Base-by-base conservation (phyloP, 2,888 invertebrate genomes). In the Pilophorus perplexus region DNA sequence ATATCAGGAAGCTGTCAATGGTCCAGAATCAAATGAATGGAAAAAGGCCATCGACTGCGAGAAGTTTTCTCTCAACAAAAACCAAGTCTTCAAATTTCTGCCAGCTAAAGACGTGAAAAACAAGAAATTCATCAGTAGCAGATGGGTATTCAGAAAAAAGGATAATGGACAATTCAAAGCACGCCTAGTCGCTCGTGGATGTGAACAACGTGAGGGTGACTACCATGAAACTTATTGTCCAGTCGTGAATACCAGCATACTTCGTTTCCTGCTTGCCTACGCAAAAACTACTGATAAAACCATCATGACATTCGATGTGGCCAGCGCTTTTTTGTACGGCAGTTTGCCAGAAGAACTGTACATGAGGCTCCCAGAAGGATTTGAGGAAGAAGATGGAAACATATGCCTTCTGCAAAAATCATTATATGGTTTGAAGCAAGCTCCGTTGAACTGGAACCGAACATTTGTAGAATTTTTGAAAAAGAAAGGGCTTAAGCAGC, bases 311-410 rank as follows among this genome's bases (percentile, higher is more conserved):
- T 46, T 71, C 67, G 71, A 71, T 23, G 67, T 71, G 4, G 48
- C 57, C 10, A 70, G 60, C 5, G 69, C 69, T 10, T 71, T 71
- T 55, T 33, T 70, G 18, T 52, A 71, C 60, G 71, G 70, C 16
- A 10, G 50, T n/a, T 18, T 68, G 8, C 10, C 23, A 20, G 66
- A 70, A 38, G 52, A 66, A 20, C 3, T 69, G 1, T 69, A 59
- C 57, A 66, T 70, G 69, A 28, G 33, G 16, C 33, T 70, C 25
- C 69, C 70, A 25, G 65, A 69, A 54, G 67, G 64, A 10, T 68
- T 64, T 62, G 60, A 62, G 10, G 55, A 68, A 44, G n/a, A 59
- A 10, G 14, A 14, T 10, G 68, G 60, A 18, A 50, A 65, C 33
- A 38, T 69, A 2, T 69, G 66, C 33, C 22, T 27, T 4, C 67